Conservation (phyloP, 1,140 invertebrate genomes). For the Dreissena polymorpha region DNA sequence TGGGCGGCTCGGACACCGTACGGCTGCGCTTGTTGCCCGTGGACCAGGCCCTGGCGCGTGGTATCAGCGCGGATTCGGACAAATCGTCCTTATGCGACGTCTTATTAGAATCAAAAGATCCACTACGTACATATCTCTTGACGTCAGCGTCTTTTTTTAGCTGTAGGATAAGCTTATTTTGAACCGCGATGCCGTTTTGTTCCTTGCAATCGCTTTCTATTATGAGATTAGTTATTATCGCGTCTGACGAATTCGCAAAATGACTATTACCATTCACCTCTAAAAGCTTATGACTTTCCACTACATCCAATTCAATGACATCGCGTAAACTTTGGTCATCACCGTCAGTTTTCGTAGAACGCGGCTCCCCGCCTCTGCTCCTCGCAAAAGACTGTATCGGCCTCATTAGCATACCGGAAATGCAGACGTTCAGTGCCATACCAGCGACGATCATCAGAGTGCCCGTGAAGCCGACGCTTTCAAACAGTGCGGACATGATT, state of each 20-base stretch:
- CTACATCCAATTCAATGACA: not conserved
- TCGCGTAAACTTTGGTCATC: not conserved
- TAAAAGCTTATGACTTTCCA: not conserved
- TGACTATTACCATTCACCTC: not conserved
- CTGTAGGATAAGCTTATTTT: constrained; percentile 12
- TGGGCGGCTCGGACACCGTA: constrained; percentile 15
- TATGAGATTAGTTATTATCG: constrained; percentile 21
- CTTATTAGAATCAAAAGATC: constrained; percentile 13
- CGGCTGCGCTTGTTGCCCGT: constrained; percentile 5
- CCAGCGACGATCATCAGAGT: constrained; percentile 47
- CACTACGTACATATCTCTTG: constrained; percentile 29
- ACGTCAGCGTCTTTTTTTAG: not conserved
- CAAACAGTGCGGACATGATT: constrained; percentile 42
- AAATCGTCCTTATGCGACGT: not conserved
- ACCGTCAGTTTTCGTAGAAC: not conserved
- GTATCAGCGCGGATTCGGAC: constrained; percentile 22
- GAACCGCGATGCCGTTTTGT: constrained; percentile 3
- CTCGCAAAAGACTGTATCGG: constrained; percentile 45
- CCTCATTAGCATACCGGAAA: constrained; percentile 33
- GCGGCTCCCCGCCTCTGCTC: not conserved
- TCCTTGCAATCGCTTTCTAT: constrained; percentile 4
- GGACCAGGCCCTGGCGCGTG: constrained; percentile 28
- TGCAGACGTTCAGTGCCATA: constrained; percentile 28
- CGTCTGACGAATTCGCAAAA: constrained; percentile 17
- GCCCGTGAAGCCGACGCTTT: constrained; percentile 29